These are phyloP conservation scores for Trichonephila inaurata DNA, from an alignment of 1,140 invertebrate species.

Conservation along the genomic window DNA sequence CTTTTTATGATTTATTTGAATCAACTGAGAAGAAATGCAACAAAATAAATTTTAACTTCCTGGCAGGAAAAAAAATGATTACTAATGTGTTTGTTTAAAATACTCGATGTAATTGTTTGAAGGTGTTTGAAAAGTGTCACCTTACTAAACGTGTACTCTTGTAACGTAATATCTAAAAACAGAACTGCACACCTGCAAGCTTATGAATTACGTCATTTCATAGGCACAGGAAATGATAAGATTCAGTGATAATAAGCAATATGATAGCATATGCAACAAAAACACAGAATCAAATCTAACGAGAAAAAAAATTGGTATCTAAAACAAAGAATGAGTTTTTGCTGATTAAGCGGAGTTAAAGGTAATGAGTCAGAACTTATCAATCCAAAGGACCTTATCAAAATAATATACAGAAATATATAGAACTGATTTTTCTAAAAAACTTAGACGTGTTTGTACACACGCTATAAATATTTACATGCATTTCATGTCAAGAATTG, in stretches of 20 bases:
- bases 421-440: not conserved
- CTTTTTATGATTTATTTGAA: not conserved
- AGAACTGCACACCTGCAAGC: not conserved
- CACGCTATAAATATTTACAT: not conserved
- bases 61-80: too few species aligned
- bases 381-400: not conserved
- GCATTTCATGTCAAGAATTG: too few species aligned
- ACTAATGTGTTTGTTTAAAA: not conserved
- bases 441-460: not conserved
- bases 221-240: slow-evolving; percentile 4
- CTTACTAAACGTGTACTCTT: not conserved
- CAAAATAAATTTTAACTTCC: too few species aligned
- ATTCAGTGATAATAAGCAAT: not conserved
- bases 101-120: not conserved
- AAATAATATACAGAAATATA: not conserved
- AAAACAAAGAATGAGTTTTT: not conserved
- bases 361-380: not conserved
- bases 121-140: not conserved
- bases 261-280: not conserved
- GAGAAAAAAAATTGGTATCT: not conserved
- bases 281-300: not conserved
- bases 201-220: not conserved
- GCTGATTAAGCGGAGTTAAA: not conserved
- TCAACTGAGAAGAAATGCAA: not conserved
- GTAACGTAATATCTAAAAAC: slow-evolving; percentile 10